Evolutionary conservation across 2,797 vertebrate species (phyloP), one percentile per base, ranked within the genome.

Genomic region (Sparidentex hasta): DNA sequence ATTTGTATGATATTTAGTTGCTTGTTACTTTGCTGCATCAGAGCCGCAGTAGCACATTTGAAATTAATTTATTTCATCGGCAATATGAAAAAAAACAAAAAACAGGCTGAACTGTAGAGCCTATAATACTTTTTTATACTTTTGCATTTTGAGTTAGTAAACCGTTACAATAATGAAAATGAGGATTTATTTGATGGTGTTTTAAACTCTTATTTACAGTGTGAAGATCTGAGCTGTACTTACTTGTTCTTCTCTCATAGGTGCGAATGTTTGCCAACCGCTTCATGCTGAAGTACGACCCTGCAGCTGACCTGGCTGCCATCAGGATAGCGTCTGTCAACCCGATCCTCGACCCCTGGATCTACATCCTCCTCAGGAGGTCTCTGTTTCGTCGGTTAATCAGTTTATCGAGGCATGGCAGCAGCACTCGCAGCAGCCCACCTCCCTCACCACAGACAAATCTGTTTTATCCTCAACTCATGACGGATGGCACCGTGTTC

Each of bases 271-370:
- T 99, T 0, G 90, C 96, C 76, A 99, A 99, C 88, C 94, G 96
- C 81, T 96, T 91, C 92, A 82, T 64, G 92, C 92, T 0, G 38
- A 21, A 90, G 64, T 4, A 93, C 81, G 74, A 99, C 96, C 71
- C 94, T 88, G 3, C 14, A 20, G 91, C 91, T 3, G 97, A 99
- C 80, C 89, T 98, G 80, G 87, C 96, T 71, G 98, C 98, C 61
- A 99, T 99, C 90, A 96, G 98, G 17, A 97, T 98, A 1, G 98
- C 98, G 11, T 91, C 98, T 0, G 95, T 97, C 44, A 99, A 99
- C 90, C 97, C 98, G 74, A 99, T 99, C 85, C 94, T 99, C 23
- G 98, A 99, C 87, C 98, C 98, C 0, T 99, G 98, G 98, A 94
- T 99, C 85, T 99, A 99, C 85, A 99, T 99, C 86, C 96, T 99